Conservation (phyloP, 2,113 vertebrate species). For the Nothocercus julius region DNA sequence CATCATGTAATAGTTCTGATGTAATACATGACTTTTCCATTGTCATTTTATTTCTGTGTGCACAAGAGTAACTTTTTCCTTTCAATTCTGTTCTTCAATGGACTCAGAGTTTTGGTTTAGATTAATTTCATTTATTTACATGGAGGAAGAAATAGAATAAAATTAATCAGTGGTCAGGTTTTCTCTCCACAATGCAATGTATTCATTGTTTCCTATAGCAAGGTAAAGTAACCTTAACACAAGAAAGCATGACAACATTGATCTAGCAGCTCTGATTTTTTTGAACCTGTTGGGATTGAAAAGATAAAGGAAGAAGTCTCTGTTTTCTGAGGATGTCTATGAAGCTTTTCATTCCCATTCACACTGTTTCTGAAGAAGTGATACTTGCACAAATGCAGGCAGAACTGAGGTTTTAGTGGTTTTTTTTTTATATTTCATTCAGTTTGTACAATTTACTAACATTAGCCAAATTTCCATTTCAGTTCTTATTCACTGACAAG, state of each 20-base stretch:
- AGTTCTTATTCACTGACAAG: neutral
- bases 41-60: neutral
- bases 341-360: neutral
- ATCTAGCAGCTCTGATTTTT: neutral
- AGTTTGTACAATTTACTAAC: neutral
- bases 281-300: neutral
- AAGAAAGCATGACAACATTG: neutral
- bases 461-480: neutral
- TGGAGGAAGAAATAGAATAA: neutral
- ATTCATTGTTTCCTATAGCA: too few relatives aligned
- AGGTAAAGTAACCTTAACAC: neutral
- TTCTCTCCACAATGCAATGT: neutral
- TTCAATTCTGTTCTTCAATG: neutral
- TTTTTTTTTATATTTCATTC: neutral
- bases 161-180: neutral
- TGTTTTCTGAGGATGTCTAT: neutral
- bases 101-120: neutral
- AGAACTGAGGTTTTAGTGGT: neutral
- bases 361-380: neutral
- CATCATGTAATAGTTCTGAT: neutral
- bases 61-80: neutral
- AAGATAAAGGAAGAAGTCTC: neutral
- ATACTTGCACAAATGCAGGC: neutral
- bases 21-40: neutral
- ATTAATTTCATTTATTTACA: neutral